Evolutionary conservation across 2,113 vertebrate genomes (phyloP), one percentile per base, ranked within the genome.

Genomic region (Chroicocephalus ridibundus): DNA sequence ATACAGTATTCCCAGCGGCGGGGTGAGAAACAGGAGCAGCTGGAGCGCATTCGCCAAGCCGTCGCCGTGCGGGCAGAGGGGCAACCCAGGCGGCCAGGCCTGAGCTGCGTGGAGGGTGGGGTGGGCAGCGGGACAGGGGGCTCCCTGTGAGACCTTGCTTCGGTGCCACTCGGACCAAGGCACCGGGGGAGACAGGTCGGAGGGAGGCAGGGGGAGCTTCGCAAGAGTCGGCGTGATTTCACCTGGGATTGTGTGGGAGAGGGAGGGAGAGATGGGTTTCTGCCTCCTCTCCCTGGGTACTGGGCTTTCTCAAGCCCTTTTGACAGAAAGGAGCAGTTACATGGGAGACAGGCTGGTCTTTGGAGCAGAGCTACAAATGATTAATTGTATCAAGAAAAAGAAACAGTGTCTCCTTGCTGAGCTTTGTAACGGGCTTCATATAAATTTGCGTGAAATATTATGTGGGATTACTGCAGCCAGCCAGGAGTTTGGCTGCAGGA

Each of bases 391-490:
- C 94, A 97, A 97, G 94, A 95, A 97, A 97, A 98, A 95, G 96
- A 97, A 97, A 96, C 97, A 98, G 93, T 94, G 80, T 96, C 93
- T 97, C 92, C 96, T 97, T 94, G 93, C 95, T 97, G 92, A 95
- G 94, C 95, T 97, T 98, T 98, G 96, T 97, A 97, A 96, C 3
- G 31, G 91, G 88, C 76, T 97, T 97, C 97, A 94, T 96, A 97
- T 97, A 98, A 98, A 98, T 98, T 96, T 97, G 96, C 40, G 36
- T 98, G 96, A 98, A 98, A 98, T 98, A 98, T 97, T 97, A 97
- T 97, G 97, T 98, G 97, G 96, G 97, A 97, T 98, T 97, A 95
- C 79, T 91, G 22, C 90, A 95, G 96, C 95, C 95, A 96, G 98
- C 97, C 97, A 97, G 94, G 94, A 98, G 94, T 82, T 60, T 2